Evolutionary conservation across 2,113 vertebrate genomes (phyloP), one percentile per base, ranked within the genome.

Genomic region (Phodopus roborovskii): DNA sequence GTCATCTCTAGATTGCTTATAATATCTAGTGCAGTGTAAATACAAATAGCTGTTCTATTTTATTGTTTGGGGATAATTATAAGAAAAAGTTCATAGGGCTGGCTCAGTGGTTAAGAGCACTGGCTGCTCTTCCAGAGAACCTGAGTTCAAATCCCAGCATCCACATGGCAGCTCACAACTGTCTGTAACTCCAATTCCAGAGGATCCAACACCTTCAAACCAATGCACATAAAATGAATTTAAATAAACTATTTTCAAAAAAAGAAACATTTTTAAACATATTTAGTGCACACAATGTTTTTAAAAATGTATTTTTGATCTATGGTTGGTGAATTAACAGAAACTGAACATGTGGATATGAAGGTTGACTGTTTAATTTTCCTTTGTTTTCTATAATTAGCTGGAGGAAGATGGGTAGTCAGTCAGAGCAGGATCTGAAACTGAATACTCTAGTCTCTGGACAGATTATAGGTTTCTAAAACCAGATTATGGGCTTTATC

Each of bases 401-500:
- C n/a, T 95, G n/a, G 28, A 81, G 92, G 50, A 97, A 75, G n/a
- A 39, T 86, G 33, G 68, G 24, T 48, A 56, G 11, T 94, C 30
- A 75, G 62, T 94, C 30, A 75, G 62, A 85, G 45, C 22, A 92
- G 71, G 82, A 93, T 75, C 77, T 93, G 50, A 62, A 30, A n/a
- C 30, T 71, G 50, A 92, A 92, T 90, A 33, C 30, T 93, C 17
- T 28, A 30, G 50, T 95, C 62, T 95, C 74, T 73, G 58, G 70
- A 71, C 5, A 95, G 26, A 75, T 12, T 20, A 77, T 6, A 87
- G n/a, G 33, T 64, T 96, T 75, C 91, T 66, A 85, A 88, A 94
- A 81, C 74, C 64, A 74, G 84, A 89, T 95, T 81, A 94, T 5
- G 7, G n/a, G 39, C 66, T 96, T 91, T 26, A 90, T 64, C 36